Evolutionary conservation across 2,888 invertebrate species (phyloP).

Genomic region (Drosophila pseudotakahashii): DNA sequence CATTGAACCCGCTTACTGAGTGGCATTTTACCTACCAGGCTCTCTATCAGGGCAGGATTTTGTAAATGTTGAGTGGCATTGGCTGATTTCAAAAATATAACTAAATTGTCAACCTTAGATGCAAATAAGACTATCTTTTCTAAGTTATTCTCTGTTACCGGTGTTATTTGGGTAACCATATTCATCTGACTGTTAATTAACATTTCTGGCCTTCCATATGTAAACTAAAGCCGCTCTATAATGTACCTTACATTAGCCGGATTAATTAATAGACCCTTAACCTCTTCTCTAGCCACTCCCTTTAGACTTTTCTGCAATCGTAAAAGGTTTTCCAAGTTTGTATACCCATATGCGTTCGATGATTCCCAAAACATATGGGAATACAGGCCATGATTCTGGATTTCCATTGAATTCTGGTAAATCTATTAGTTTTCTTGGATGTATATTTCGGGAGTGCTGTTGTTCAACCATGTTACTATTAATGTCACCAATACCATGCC

Average conservation of each 20-base stretch:
- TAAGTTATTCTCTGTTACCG: background rate
- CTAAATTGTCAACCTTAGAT: no score
- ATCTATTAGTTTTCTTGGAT: background rate
- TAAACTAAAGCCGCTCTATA: background rate
- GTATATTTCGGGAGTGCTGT: background rate
- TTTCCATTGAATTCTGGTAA: background rate
- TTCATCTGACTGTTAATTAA: background rate
- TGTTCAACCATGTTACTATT: background rate
- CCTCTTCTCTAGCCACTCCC: background rate
- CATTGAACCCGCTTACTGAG: background rate
- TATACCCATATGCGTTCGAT: background rate
- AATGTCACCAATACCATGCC: background rate
- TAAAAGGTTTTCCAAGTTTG: background rate
- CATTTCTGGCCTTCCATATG: background rate
- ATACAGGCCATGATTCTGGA: conserved; percentile 2
- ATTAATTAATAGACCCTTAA: background rate
- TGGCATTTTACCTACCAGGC: background rate
- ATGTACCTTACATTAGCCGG: background rate
- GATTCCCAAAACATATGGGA: background rate
- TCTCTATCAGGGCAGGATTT: no score
- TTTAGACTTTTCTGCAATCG: background rate
- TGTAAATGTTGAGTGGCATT: no score
- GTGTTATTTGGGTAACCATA: background rate
- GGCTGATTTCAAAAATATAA: no score
- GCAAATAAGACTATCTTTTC: background rate